Evolutionary conservation across 2,797 vertebrate species (phyloP), one percentile per base, ranked within the genome.

Genomic region (Spheniscus humboldti): DNA sequence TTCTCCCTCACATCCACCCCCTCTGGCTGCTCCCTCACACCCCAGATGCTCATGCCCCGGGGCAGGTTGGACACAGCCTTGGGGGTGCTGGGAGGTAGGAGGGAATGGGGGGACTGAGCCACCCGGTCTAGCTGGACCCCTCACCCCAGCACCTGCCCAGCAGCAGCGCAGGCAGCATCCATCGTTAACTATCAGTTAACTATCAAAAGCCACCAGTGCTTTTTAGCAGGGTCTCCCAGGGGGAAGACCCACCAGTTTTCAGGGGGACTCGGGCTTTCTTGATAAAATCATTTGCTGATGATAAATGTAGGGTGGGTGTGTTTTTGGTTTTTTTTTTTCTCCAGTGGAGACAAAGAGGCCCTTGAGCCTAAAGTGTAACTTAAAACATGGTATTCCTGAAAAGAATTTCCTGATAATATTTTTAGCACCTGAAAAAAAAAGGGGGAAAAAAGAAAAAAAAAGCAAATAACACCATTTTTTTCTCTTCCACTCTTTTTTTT

Each of bases 321-420:
- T 55, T 43, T 43, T 43, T 22, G 22, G 12, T 13, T 89, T 47
- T 63, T 83, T 92, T 84, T 78, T 52, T 77, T 50, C 94, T 93
- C 20, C 41, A 62, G 63, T 66, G 35, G 83, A 97, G 94, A 98
- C 98, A 98, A 98, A 98, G 97, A 96, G 95, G 92, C 95, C 97
- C 97, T 98, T 98, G 96, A 98, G 94, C 92, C 80, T 80, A 12
- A 59, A 69, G 86, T 4, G 48, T 95, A 96, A 92, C 97, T 95
- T 93, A 94, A 97, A 97, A 92, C 92, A 93, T 67, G 83, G 80
- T 92, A 67, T 92, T 97, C 97, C 97, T 96, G 96, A 95, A 97
- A 98, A 98, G 95, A 97, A 97, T 98, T 98, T 98, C 98, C 97
- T 97, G 97, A 96, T 97, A 56, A 96, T 97, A 98, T 98, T 98